Evolutionary conservation across 2,888 invertebrate genomes (phyloP), one percentile per base, ranked within the genome.

Genomic region (Cryptus viduatorius): DNA sequence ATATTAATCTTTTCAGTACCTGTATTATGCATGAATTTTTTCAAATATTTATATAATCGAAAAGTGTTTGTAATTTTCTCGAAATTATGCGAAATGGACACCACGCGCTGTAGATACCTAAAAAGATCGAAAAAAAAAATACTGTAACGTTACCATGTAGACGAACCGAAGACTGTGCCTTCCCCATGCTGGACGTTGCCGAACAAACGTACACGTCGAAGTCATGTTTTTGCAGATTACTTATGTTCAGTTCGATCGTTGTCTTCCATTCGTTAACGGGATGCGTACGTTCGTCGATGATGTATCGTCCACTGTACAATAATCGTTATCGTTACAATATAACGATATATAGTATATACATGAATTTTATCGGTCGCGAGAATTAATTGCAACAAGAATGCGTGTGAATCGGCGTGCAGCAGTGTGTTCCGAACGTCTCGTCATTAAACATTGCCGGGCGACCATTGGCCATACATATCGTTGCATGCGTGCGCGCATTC

Each of bases 121-220:
- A n/a, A n/a, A n/a, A n/a, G n/a, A n/a, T n/a, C n/a, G n/a, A n/a
- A n/a, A 24, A 19, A 7, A 79, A 61, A 37, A 56, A 50, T 19
- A 53, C 19, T 56, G 14, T 37, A 7, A 19, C 53, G 67, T 24
- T 93, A 96, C 97, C 96, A 91, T 96, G 96, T 68, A 97, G 94
- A 86, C 96, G 94, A 82, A 96, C 94, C 24, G 95, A 96, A 44
- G 96, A 96, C 89, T 96, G 96, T 1, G 96, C 95, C 90, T 95
- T 96, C 3, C 97, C 97, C 93, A 96, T 94, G 10, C 96, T 95
- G 89, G 97, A 97, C 8, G 96, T 95, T 1, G 96, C 96, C 0
- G 96, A 95, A 90, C 97, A 97, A 68, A 95, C 96, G 92, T 96
- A 97, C 2, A 95, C 95, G 4, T 96, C 96, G 59, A 95, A 94